Evolutionary conservation across 2,113 vertebrate genomes (phyloP).

Genomic region (Argyrosomus japonicus): DNA sequence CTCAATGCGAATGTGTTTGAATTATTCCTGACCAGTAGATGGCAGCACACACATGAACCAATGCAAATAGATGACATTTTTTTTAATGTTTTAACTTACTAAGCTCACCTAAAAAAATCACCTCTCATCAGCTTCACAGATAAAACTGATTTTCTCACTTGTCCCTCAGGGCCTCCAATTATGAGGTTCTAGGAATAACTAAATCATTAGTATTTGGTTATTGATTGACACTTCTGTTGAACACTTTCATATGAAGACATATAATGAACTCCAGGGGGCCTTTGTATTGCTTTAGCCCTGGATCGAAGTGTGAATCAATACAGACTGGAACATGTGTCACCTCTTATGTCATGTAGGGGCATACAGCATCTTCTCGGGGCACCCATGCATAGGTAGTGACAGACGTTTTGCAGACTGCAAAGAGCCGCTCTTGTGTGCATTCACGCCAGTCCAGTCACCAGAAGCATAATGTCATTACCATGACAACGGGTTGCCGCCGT

Average conservation of each 20-base stretch:
- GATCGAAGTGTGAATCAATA: background rate
- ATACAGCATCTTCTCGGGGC: background rate
- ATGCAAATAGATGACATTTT: too few species aligned
- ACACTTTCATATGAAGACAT: background rate
- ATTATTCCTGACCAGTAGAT: too few species aligned
- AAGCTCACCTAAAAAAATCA: too few species aligned
- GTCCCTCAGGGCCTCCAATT: too few species aligned
- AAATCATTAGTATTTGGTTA: background rate
- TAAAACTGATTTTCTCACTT: too few species aligned
- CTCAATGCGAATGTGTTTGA: too few species aligned
- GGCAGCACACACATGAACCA: too few species aligned
- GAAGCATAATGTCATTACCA: slow-evolving; percentile 38
- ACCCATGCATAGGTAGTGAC: background rate
- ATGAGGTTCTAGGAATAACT: background rate
- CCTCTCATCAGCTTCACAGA: too few species aligned
- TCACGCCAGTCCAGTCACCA: slow-evolving; percentile 6
- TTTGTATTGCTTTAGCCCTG: background rate
- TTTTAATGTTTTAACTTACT: too few species aligned
- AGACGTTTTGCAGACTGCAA: background rate
- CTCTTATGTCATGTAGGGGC: background rate
- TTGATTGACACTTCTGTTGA: background rate
- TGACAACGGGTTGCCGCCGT: slow-evolving; percentile 15
- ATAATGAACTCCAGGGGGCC: background rate
- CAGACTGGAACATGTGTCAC: background rate
- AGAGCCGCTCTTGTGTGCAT: background rate